phyloP scores from a whole-genome alignment of 2,888 invertebrate species.

The Agrypnus murinus region DNA sequence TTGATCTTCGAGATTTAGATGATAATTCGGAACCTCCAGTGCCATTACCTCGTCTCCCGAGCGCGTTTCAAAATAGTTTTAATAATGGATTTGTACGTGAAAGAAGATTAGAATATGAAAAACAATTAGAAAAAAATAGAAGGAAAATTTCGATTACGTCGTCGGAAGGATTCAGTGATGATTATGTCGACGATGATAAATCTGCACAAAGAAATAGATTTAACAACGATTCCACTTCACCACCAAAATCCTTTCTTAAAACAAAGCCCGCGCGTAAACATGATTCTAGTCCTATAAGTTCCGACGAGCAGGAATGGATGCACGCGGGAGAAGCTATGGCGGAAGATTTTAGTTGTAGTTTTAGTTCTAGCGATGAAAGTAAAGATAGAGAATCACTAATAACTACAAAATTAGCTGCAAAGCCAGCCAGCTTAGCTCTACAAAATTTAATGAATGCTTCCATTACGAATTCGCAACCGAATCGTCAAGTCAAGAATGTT shows the following conservation, averaged over 20 bases:
- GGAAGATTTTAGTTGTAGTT: constrained; percentile 74
- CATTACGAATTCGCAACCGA: constrained; percentile 54
- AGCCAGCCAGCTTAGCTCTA: constrained; percentile 58
- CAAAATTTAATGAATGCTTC: constrained; percentile 61
- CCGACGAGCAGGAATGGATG: constrained; percentile 75
- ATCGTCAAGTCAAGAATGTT: constrained; percentile 70
- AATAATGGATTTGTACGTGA: constrained; percentile 72
- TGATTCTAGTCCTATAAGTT: constrained; percentile 70
- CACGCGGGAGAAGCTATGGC: constrained; percentile 81
- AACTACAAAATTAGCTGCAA: constrained; percentile 26
- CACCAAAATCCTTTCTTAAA: constrained; percentile 64
- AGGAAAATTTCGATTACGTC: constrained; percentile 66
- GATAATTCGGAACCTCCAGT: constrained; percentile 76
- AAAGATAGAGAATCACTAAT: constrained; percentile 62
- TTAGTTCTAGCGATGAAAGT: constrained; percentile 74
- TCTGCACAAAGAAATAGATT: constrained; percentile 60
- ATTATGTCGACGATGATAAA: constrained; percentile 68
- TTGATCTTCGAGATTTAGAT: constrained; percentile 83
- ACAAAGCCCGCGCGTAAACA: constrained; percentile 55
- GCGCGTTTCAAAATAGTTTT: constrained; percentile 68
- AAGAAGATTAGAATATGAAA: constrained; percentile 72
- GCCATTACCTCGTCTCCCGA: constrained; percentile 78
- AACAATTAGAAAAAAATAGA: constrained; percentile 69
- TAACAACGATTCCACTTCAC: constrained; percentile 35
- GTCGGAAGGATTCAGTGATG: constrained; percentile 68